Evolutionary conservation across 2,113 vertebrate genomes (phyloP).

Genomic region (Pseudolaguvia tuberculata): DNA sequence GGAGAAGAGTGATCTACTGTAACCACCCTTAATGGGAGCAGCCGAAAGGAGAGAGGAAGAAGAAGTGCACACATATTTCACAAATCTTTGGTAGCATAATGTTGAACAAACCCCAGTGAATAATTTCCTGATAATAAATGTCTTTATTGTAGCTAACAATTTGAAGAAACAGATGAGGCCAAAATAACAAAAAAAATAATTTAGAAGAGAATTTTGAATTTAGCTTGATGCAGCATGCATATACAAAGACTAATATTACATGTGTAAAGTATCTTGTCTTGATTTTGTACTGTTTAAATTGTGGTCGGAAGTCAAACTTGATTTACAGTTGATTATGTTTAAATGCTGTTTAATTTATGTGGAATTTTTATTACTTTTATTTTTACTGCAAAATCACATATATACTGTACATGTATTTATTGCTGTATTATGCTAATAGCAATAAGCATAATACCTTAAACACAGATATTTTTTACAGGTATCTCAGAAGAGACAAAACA

Average conservation of each 20-base stretch:
- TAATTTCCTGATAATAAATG: not conserved
- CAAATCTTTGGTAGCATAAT: not conserved
- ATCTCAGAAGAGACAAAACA: not conserved
- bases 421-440: slow-evolving; percentile 14
- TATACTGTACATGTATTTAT: slow-evolving; percentile 22
- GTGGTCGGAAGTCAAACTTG: not conserved
- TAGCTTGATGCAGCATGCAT: not conserved
- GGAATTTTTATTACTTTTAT: too few relatives aligned
- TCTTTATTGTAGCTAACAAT: slow-evolving; percentile 40
- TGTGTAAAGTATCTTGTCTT: not conserved
- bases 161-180: not conserved
- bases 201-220: not conserved
- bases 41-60: too few relatives aligned
- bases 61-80: too few relatives aligned
- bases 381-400: too few relatives aligned
- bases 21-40: too few relatives aligned
- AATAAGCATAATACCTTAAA: not conserved
- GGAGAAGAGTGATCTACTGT: too few relatives aligned
- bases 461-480: not conserved
- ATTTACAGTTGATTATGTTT: not conserved
- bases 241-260: not conserved
- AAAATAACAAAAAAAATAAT: not conserved
- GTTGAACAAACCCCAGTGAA: not conserved
- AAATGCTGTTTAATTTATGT: too few relatives aligned
- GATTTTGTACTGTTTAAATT: not conserved